Percentiles rank a stretch among this genome's conserved stretches.
These are phyloP conservation scores for Sebastes trivittatus DNA, from an alignment of 2,797 vertebrate genomes.

Conservation along the genomic window DNA sequence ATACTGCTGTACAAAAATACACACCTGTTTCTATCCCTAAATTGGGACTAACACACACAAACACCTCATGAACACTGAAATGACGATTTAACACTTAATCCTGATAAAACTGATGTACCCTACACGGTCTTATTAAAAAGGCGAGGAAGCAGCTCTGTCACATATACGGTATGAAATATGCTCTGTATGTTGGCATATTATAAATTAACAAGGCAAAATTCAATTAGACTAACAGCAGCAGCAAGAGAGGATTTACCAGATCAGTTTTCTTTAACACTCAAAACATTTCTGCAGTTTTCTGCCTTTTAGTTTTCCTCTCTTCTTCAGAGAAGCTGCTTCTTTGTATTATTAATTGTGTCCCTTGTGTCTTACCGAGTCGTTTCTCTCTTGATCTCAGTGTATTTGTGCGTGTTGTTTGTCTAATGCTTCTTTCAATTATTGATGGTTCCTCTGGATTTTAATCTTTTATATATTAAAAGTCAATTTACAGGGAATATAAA, in stretches of 20 bases:
- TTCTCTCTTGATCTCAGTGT: constrained; percentile 33
- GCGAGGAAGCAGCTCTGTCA: neutral
- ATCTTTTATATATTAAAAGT: constrained; percentile 66
- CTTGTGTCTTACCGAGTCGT: constrained; percentile 20
- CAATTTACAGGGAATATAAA: constrained; percentile 46
- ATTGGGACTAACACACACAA: neutral
- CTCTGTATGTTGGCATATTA: neutral
- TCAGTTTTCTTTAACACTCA: constrained; percentile 12
- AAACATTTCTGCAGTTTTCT: constrained; percentile 30
- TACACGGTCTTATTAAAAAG: neutral
- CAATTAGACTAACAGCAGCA: constrained; percentile 14
- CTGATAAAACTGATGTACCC: neutral
- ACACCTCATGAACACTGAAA: neutral
- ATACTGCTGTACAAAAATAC: neutral
- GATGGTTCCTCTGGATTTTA: constrained; percentile 50
- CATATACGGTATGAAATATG: neutral
- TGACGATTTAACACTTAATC: neutral
- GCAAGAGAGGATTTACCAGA: constrained; percentile 9
- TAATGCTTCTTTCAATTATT: constrained; percentile 62
- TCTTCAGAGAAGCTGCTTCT: constrained; percentile 28
- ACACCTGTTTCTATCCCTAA: neutral
- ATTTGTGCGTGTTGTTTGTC: constrained; percentile 38
- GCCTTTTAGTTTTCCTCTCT: constrained; percentile 22
- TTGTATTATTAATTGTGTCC: constrained; percentile 33
- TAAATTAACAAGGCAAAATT: constrained; percentile 19